Base-by-base conservation (phyloP, 2,113 vertebrate genomes). In the Tapirus terrestris region DNA sequence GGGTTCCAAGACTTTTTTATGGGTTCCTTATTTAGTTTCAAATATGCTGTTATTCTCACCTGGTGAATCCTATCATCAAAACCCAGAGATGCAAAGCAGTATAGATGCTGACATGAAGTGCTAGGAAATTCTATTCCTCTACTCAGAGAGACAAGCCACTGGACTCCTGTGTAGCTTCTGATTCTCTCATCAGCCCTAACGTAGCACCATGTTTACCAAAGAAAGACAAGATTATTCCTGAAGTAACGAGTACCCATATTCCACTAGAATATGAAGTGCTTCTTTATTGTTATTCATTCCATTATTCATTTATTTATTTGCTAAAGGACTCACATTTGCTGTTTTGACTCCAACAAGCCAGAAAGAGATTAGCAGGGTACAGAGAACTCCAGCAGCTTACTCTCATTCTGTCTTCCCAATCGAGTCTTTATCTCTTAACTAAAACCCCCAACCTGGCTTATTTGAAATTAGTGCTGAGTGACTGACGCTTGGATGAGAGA, bases 91-190 rank as follows among this genome's bases (percentile, higher is more conserved):
- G 14, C 13, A 25, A 3, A 29, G 60, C 23, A 23, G 60, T 0
- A 0, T 1, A 17, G 67, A 27, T 17, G 4, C 43, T 5, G 2
- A 20, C 25, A 48, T 1, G 39, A 27, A 31, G 6, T 2, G 1
- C 56, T 23, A 18, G 68, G 8, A 2, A 25, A 1, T 6, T 31
- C 1, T 8, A 2, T 9, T 29, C 21, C 68, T 76, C 77, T 31
- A 1, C 61, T n/a, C 8, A 29, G 36, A 56, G 60, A 2, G 25
- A 33, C 9, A 0, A 11, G 5, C 27, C 33, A 3, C 2, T 1
- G 33, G 43, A 31, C 39, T 23, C 18, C 89, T 31, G 23, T 2
- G 7, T 4, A 20, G 25, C 13, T 9, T 56, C 51, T 39, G 5
- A 1, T 5, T 29, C 17, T 51, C 45, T 67, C 36, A 0, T 45